phyloP scores from a whole-genome alignment of 2,888 invertebrate species.

The Acanthosoma haemorrhoidale region DNA sequence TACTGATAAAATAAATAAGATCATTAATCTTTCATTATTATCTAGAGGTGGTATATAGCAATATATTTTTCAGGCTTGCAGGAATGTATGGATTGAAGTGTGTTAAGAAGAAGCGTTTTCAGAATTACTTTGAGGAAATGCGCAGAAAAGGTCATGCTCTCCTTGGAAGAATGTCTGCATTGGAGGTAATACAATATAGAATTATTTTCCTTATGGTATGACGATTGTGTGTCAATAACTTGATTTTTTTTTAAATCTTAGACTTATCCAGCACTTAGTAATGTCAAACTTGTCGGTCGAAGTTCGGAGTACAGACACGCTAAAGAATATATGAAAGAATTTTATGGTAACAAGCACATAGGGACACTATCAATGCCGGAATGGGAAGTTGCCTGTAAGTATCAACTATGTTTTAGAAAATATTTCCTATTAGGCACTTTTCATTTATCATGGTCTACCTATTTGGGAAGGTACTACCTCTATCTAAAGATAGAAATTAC shows the following conservation, averaged over 20 bases:
- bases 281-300: slow-evolving; percentile 52
- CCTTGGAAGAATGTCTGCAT: slow-evolving; percentile 69
- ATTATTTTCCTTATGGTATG: neutral
- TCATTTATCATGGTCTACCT: too few species aligned
- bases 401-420: slow-evolving; percentile 18
- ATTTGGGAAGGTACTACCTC: too few species aligned
- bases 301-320: slow-evolving; percentile 68
- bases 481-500: too few species aligned
- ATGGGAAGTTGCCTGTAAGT: slow-evolving; percentile 90
- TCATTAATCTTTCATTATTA: too few species aligned
- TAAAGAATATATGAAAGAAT: slow-evolving; percentile 52
- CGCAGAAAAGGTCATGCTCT: slow-evolving; percentile 54
- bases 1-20: too few species aligned
- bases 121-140: slow-evolving; percentile 68
- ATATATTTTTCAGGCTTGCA: slow-evolving; percentile 48
- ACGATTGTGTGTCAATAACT: neutral
- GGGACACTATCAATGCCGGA: slow-evolving; percentile 84
- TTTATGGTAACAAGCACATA: slow-evolving; percentile 49
- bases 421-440: too few species aligned
- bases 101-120: slow-evolving; percentile 56
- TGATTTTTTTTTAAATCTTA: slow-evolving; percentile 42
- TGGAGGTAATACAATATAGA: slow-evolving; percentile 55
- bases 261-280: slow-evolving; percentile 63
- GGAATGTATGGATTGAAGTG: slow-evolving; percentile 50
- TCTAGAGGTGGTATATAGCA: too few species aligned